Evolutionary conservation across 2,888 invertebrate species (phyloP).

Genomic region (Synanthedon myopaeformis): DNA sequence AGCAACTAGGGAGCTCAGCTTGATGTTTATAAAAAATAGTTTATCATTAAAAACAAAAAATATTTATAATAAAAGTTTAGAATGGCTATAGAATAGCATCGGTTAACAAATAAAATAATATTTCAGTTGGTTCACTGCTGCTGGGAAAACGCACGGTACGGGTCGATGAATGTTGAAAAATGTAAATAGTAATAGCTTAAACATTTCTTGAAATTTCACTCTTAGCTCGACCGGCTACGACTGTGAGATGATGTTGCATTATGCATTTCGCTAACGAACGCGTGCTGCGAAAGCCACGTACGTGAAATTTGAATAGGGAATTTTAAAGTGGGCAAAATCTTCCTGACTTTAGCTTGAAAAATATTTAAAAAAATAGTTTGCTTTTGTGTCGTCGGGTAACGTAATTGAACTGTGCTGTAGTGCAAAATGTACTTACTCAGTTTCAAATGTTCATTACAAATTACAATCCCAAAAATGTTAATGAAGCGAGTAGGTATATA

Average conservation of each 20-base stretch:
- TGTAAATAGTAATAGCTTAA: not conserved
- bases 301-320: constrained; percentile 47
- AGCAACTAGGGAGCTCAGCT: too few relatives aligned
- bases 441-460: too few relatives aligned
- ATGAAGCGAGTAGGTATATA: too few relatives aligned
- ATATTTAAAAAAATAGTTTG: not conserved
- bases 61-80: too few relatives aligned
- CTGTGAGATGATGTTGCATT: constrained; percentile 44
- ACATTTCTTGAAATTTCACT: constrained; percentile 38
- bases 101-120: too few relatives aligned
- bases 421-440: not conserved
- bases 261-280: constrained; percentile 63
- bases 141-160: too few relatives aligned
- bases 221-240: constrained; percentile 19
- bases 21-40: too few relatives aligned
- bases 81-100: too few relatives aligned
- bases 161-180: not conserved
- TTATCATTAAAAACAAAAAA: too few relatives aligned
- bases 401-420: not conserved
- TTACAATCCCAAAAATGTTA: too few relatives aligned
- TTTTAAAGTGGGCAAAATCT: constrained; percentile 20
- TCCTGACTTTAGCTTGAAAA: constrained; percentile 20
- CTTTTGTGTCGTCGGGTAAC: not conserved
- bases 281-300: constrained; percentile 35
- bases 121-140: too few relatives aligned